Base-by-base conservation (phyloP, 2,797 vertebrate species). In the Sebastes diploproa region DNA sequence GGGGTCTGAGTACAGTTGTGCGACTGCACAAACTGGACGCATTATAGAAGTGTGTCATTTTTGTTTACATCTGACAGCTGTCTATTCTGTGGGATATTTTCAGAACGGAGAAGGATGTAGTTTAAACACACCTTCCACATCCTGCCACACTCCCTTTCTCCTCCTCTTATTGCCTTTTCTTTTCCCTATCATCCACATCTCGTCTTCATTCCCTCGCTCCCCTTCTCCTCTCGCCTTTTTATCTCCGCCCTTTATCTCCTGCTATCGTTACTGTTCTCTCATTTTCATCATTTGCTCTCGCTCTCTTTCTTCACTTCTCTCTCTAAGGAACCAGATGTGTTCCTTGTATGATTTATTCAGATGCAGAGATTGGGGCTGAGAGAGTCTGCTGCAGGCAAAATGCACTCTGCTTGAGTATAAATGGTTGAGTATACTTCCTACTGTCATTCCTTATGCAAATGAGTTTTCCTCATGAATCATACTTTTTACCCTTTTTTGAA, bases 271-370 rank as follows among this genome's bases (percentile, higher is more conserved):
- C 81, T 29, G 29, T 76, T 70, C 62, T 25, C 62, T 25, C 82
- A 29, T 88, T 77, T 70, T 64, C 72, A 70, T 82, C 81, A 78
- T 63, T 63, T 58, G 46, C 85, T 82, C 27, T 52, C 7, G 2
- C 36, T 64, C 64, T 52, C 66, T 58, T 38, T 78, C 30, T 50
- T 72, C 58, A 55, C 70, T 56, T 67, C 66, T 75, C 76, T 88
- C 86, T 82, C 84, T 56, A 63, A 91, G 89, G 84, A 90, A 75
- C 72, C 88, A 90, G 86, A 89, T 91, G 87, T 90, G 82, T 77
- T 87, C 74, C 46, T 64, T 69, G 65, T 85, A 89, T 92, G 88
- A 90, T 90, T 90, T 88, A 93, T 94, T 92, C 85, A 93, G 80
- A 80, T 62, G 55, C 78, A 83, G 78, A 86, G 85, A 85, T 79